phyloP scores from a whole-genome alignment of 2,888 invertebrate species.

The Cheiracanthium punctorium region DNA sequence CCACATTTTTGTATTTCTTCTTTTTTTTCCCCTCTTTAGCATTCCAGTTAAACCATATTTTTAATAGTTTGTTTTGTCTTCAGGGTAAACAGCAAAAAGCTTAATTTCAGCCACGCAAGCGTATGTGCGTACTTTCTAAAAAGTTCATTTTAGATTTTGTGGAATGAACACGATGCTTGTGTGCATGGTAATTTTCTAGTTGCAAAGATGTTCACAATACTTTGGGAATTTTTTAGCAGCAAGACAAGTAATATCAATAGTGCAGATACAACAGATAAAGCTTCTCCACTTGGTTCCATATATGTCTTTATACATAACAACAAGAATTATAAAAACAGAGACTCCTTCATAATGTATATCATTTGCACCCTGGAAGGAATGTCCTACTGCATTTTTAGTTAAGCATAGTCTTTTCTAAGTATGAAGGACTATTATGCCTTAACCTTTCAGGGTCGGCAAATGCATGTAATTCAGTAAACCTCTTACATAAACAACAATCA shows the following conservation, averaged over 20 bases:
- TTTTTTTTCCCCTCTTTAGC: not conserved
- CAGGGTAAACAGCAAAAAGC: not conserved
- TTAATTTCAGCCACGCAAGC: not conserved
- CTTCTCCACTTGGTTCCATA: not conserved
- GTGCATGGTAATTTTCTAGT: not conserved
- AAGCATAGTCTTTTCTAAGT: no score
- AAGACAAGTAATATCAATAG: not conserved
- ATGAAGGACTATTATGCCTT: not conserved
- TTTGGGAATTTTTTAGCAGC: not conserved
- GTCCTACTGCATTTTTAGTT: no score
- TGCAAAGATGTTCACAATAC: conserved; percentile 1
- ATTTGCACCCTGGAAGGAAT: not conserved
- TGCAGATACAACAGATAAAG: conserved; percentile 6
- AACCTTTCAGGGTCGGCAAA: not conserved
- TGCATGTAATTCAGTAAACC: not conserved
- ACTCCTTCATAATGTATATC: not conserved
- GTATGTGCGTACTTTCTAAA: not conserved
- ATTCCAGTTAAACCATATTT: not conserved
- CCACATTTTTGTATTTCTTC: not conserved
- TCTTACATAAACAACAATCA: not conserved
- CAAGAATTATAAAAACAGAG: not conserved
- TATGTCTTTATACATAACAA: not conserved
- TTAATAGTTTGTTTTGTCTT: not conserved
- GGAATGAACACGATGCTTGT: not conserved
- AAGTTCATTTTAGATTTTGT: not conserved